phyloP scores from a whole-genome alignment of 2,888 invertebrate species.

The Pedicia rivosa region DNA sequence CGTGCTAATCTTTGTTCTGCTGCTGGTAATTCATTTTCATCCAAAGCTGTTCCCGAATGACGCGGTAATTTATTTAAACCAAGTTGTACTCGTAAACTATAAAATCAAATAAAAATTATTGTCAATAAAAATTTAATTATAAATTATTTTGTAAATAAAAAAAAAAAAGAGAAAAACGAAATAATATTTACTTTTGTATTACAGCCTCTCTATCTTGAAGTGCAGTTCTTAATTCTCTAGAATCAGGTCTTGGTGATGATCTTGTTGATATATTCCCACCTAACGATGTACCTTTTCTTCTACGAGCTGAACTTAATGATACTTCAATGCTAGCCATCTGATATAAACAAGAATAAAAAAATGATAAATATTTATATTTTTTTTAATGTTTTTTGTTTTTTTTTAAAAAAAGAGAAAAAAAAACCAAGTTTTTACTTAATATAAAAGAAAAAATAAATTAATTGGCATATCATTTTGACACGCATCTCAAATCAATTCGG shows the following conservation, averaged over 20 bases:
- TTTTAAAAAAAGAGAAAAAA: too few relatives aligned
- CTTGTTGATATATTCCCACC: conserved; percentile 17
- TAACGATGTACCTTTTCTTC: conserved; percentile 32
- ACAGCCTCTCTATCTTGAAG: conserved; percentile 67
- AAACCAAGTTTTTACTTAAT: too few relatives aligned
- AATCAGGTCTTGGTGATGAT: conserved; percentile 18
- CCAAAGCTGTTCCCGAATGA: conserved; percentile 31
- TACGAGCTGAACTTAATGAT: conserved; percentile 49
- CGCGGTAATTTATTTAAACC: conserved; percentile 28
- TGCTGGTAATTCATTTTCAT: conserved; percentile 36
- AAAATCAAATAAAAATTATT: too few relatives aligned
- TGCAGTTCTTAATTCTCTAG: conserved; percentile 50
- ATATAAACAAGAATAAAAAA: conserved; percentile 14
- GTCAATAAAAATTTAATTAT: too few relatives aligned
- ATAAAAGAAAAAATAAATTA: too few relatives aligned
- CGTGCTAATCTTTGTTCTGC: conserved; percentile 43
- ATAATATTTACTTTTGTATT: too few relatives aligned
- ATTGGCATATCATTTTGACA: too few relatives aligned
- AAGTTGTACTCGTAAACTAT: conserved; percentile 25
- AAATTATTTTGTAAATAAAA: too few relatives aligned
- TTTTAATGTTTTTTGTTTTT: too few relatives aligned
- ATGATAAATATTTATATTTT: too few relatives aligned
- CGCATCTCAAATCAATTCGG: too few relatives aligned
- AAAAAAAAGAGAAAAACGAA: too few relatives aligned
- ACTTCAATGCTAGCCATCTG: conserved; percentile 79